Conservation (phyloP, 2,888 invertebrate species). For the Antitype chi region DNA sequence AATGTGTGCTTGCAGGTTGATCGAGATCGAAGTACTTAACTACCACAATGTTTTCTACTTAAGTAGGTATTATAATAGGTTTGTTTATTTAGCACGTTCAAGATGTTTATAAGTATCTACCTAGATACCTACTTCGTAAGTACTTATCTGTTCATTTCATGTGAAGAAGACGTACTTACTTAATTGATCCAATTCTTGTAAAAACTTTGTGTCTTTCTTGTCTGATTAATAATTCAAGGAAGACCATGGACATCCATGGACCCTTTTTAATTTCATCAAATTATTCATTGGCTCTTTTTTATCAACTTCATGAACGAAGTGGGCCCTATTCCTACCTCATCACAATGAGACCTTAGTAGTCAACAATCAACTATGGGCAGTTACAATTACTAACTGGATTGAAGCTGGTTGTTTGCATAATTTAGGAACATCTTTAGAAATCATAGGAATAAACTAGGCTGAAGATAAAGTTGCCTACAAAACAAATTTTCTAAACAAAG, state of each 20-base stretch:
- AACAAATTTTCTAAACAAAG: slow-evolving; percentile 26
- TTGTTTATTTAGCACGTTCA: slow-evolving; percentile 30
- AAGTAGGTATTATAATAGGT: slow-evolving; percentile 5
- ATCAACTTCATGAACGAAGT: neutral
- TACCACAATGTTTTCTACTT: slow-evolving; percentile 5
- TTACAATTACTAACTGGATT: neutral
- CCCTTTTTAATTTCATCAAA: neutral
- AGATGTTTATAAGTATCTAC: slow-evolving; percentile 18
- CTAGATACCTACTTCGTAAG: slow-evolving; percentile 1
- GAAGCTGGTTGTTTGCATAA: neutral
- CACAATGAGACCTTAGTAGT: neutral
- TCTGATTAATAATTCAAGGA: neutral
- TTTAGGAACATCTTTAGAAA: slow-evolving; percentile 1
- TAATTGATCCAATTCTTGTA: slow-evolving; percentile 7
- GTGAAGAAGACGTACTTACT: neutral
- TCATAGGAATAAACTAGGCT: slow-evolving; percentile 10
- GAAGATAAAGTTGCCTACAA: slow-evolving; percentile 11
- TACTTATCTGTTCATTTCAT: neutral
- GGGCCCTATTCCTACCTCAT: no score
- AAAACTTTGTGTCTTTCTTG: neutral
- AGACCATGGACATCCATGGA: neutral
- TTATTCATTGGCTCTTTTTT: neutral
- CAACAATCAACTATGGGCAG: neutral
- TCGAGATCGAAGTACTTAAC: slow-evolving; percentile 8
- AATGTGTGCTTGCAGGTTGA: slow-evolving; percentile 1